These are phyloP conservation scores for Eulemur mongoz DNA, from an alignment of 2,797 vertebrate species.

Conservation along the genomic window DNA sequence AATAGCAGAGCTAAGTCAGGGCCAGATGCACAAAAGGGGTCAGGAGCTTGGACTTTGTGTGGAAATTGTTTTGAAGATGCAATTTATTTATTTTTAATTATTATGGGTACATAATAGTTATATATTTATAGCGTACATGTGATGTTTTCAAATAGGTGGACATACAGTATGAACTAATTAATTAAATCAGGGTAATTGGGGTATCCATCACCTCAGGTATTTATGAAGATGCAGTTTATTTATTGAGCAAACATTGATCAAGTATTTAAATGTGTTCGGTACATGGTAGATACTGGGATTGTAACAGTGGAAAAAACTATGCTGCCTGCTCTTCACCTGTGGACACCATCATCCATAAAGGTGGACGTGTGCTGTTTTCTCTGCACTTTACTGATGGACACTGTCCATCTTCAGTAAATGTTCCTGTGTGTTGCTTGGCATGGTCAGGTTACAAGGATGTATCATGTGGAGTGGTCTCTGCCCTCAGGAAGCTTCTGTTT, in stretches of 20 bases:
- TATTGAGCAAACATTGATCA: no score
- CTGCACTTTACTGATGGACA: background rate
- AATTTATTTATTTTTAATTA: background rate
- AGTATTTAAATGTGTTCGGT: background rate
- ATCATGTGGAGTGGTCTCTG: background rate
- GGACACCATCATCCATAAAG: background rate
- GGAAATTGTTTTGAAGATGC: background rate
- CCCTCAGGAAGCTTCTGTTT: background rate
- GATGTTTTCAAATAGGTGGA: no score
- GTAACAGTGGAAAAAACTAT: background rate
- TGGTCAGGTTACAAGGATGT: background rate
- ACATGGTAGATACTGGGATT: background rate
- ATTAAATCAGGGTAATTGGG: no score
- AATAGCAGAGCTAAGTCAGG: background rate
- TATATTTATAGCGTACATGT: no score
- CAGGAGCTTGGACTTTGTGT: background rate
- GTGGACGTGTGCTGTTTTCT: background rate
- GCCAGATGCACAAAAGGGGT: background rate
- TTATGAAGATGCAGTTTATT: background rate
- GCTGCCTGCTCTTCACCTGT: background rate
- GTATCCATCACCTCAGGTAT: no score
- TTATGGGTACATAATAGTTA: no score
- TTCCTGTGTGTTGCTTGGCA: no score
- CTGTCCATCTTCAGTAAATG: background rate
- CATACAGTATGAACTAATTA: no score